phyloP scores from a whole-genome alignment of 2,888 invertebrate species.

The Margaritifera margaritifera region DNA sequence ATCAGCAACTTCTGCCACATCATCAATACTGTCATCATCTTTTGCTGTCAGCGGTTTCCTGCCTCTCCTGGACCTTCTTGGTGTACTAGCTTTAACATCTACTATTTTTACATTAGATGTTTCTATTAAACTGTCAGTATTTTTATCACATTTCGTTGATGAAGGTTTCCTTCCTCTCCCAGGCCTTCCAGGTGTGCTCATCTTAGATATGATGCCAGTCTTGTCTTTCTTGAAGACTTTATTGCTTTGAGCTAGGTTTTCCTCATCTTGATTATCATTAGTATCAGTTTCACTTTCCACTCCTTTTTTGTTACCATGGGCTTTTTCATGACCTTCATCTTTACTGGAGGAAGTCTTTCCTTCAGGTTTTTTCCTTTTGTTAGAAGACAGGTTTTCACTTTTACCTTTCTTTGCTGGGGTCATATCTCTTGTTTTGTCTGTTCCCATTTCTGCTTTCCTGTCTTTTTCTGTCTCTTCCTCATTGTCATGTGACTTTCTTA shows the following conservation, averaged over 20 bases:
- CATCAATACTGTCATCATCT: conserved; percentile 3
- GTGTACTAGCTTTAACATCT: too few species aligned
- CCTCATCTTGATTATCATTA: not conserved
- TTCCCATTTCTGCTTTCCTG: not conserved
- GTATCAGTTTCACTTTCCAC: conserved; percentile 24
- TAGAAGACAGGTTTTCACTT: not conserved
- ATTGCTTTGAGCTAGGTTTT: too few species aligned
- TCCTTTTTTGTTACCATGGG: not conserved
- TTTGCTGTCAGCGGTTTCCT: conserved; percentile 12
- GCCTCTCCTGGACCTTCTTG: conserved; percentile 11
- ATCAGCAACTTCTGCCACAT: conserved; percentile 7
- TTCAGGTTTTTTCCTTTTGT: conserved; percentile 1
- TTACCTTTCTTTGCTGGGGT: not conserved
- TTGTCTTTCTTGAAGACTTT: too few species aligned
- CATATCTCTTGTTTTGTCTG: not conserved
- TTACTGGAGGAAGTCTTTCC: not conserved
- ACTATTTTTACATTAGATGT: too few species aligned
- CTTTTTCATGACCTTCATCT: not conserved
- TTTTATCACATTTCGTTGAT: too few species aligned
- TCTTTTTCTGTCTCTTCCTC: not conserved
- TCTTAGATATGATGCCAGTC: too few species aligned
- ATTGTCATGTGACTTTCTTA: not conserved
- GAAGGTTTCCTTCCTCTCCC: too few species aligned
- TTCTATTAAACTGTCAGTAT: too few species aligned
- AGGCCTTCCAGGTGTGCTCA: too few species aligned